Conservation (phyloP, 2,113 vertebrate genomes). For the Hassar affinis region DNA sequence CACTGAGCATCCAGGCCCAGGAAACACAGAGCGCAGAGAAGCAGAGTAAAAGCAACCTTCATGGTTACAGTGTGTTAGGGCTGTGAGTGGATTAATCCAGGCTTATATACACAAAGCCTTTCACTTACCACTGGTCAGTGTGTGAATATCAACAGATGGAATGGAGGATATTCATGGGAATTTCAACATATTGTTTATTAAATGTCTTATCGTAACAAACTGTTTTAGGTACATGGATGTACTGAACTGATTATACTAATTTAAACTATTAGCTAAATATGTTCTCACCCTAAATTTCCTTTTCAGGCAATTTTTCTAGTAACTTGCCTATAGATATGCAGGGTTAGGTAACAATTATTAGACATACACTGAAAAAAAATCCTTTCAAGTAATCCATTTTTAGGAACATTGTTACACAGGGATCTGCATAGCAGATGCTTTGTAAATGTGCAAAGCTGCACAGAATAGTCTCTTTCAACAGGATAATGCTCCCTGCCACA, state of each 20-base stretch:
- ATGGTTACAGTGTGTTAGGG: constrained; percentile 33
- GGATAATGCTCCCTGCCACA: too few relatives aligned
- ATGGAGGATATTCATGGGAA: constrained; percentile 33
- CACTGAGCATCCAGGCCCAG: constrained; percentile 58
- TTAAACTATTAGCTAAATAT: neutral
- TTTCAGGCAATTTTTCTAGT: neutral
- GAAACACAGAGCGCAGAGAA: constrained; percentile 51
- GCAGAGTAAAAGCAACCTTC: constrained; percentile 44
- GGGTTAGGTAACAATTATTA: neutral
- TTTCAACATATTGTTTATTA: constrained; percentile 19
- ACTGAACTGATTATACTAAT: neutral
- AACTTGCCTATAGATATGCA: neutral
- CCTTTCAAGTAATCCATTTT: neutral
- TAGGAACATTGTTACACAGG: neutral
- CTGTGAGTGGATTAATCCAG: neutral
- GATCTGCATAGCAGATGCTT: neutral
- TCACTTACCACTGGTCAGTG: neutral
- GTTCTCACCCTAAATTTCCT: neutral
- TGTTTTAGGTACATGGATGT: neutral
- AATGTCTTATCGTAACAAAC: neutral
- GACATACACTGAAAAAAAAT: neutral
- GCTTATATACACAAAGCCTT: constrained; percentile 26
- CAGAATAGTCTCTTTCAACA: too few relatives aligned
- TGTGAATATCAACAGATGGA: constrained; percentile 46
- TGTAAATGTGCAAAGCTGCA: neutral